phyloP scores from a whole-genome alignment of 2,888 invertebrate species.

The Eupithecia dodoneata region DNA sequence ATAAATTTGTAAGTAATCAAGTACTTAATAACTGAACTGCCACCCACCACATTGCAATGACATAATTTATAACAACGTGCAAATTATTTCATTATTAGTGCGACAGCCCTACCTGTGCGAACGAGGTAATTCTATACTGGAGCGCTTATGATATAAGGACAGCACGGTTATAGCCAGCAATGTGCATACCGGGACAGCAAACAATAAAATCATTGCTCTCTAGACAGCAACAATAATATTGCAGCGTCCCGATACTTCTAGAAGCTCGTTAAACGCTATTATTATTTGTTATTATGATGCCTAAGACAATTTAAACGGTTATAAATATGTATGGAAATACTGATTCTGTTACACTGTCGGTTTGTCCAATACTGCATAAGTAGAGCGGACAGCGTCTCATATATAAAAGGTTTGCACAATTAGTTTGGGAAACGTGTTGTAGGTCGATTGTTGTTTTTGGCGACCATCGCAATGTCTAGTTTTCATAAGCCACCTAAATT shows the following conservation, averaged over 20 bases:
- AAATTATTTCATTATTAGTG: background rate
- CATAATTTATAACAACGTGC: background rate
- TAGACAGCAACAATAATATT: conserved; percentile 13
- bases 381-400: background rate
- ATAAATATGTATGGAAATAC: conserved; percentile 16
- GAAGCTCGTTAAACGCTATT: conserved; percentile 30
- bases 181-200: conserved; percentile 46
- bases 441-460: background rate
- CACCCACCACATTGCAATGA: background rate
- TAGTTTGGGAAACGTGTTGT: background rate
- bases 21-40: background rate
- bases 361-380: background rate
- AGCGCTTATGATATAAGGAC: conserved; percentile 54
- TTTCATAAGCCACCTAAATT: background rate
- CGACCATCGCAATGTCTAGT: background rate
- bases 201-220: conserved; percentile 29
- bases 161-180: conserved; percentile 55
- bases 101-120: conserved; percentile 53
- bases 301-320: conserved; percentile 29
- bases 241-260: conserved; percentile 21
- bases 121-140: conserved; percentile 55
- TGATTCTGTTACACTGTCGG: background rate
- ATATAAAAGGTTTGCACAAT: background rate
- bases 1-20: background rate
- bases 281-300: conserved; percentile 31